Conservation (phyloP, 2,888 invertebrate species). For the Nymphalis c-album region DNA sequence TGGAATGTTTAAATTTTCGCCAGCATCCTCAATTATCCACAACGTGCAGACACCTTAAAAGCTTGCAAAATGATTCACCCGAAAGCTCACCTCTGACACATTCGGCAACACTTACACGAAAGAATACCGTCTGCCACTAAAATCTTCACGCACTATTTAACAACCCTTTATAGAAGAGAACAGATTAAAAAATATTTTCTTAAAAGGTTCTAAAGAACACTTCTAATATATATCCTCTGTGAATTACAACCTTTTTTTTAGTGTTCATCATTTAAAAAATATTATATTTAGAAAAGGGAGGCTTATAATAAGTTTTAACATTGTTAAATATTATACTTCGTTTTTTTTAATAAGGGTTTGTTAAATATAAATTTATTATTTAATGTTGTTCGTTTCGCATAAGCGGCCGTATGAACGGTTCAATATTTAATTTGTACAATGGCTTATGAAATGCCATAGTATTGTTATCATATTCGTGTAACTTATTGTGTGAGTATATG, state of each 20-base stretch:
- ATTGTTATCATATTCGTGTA: no score
- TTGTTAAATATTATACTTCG: no score
- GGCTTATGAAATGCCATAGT: no score
- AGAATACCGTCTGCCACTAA: slow-evolving; percentile 54
- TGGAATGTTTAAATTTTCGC: neutral
- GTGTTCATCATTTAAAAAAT: slow-evolving; percentile 15
- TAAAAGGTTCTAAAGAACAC: slow-evolving; percentile 18
- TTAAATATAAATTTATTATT: slow-evolving; percentile 3
- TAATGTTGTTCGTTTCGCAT: neutral
- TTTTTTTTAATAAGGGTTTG: slow-evolving; percentile 4
- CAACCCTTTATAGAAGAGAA: slow-evolving; percentile 27
- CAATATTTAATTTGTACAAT: no score
- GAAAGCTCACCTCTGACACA: slow-evolving; percentile 38
- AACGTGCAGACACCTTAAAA: slow-evolving; percentile 18
- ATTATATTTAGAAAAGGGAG: slow-evolving; percentile 34
- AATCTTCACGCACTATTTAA: slow-evolving; percentile 59
- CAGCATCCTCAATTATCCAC: slow-evolving; percentile 2
- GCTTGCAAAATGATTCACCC: slow-evolving; percentile 42
- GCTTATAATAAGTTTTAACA: neutral
- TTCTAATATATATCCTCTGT: slow-evolving; percentile 44
- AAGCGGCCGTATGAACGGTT: neutral
- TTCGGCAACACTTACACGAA: slow-evolving; percentile 43
- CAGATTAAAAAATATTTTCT: slow-evolving; percentile 21
- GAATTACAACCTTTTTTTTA: slow-evolving; percentile 19
- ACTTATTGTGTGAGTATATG: no score